Conservation (phyloP, 2,888 invertebrate species). For the Tetheella fluctuosa region DNA sequence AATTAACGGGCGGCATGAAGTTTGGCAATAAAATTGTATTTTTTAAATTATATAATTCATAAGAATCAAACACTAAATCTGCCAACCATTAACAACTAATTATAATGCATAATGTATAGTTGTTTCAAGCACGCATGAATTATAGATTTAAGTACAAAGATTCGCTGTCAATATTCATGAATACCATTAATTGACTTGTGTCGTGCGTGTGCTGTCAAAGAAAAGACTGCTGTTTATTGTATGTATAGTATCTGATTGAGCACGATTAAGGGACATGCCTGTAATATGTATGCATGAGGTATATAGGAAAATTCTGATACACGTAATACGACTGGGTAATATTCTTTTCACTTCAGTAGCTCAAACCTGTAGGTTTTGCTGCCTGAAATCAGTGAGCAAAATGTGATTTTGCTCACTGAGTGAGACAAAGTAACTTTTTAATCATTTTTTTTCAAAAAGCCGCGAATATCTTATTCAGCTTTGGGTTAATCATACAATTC, state of each 20-base stretch:
- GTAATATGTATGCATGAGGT: background rate
- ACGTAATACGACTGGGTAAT: no score
- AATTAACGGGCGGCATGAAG: no score
- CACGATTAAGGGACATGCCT: background rate
- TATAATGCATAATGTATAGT: conserved; percentile 1
- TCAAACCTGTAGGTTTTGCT: no score
- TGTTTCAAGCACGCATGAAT: conserved; percentile 2
- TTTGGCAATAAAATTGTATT: background rate
- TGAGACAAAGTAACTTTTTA: no score
- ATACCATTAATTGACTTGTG: background rate
- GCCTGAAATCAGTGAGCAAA: no score
- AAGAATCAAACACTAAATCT: background rate
- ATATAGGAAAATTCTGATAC: background rate
- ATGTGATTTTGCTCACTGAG: no score
- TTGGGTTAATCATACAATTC: no score
- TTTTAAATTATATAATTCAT: background rate
- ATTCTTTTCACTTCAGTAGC: no score
- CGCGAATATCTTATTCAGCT: no score
- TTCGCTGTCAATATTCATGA: conserved; percentile 5
- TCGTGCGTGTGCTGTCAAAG: background rate
- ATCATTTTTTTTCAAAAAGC: no score
- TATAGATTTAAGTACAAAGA: background rate
- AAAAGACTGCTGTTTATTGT: background rate
- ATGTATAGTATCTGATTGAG: background rate
- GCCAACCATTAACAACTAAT: background rate